Base-by-base conservation (phyloP, 2,797 vertebrate genomes). In the Rhadinocentrus ornatus region DNA sequence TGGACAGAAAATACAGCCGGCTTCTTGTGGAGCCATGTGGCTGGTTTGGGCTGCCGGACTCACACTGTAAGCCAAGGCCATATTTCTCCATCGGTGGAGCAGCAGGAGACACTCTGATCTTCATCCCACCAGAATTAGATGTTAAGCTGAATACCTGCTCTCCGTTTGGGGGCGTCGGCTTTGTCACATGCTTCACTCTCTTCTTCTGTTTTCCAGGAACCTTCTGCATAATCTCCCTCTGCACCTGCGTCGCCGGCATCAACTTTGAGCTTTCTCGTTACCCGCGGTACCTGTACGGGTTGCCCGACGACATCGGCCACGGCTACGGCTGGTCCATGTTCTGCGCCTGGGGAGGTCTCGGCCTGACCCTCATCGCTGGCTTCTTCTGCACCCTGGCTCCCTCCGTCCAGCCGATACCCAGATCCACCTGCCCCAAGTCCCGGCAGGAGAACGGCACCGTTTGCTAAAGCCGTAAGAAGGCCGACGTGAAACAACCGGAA, bases 311-410 rank as follows among this genome's bases (percentile, higher is more conserved):
- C 94, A 98, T 99, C 87, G 97, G 96, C 91, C 98, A 99, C 0
- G 98, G 98, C 84, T 99, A 99, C 16, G 98, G 98, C 90, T 99
- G 97, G 98, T 99, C 97, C 82, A 99, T 99, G 98, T 99, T 99
- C 93, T 99, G 97, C 81, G 98, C 98, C 0, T 99, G 98, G 98
- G 98, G 97, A 2, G 98, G 98, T 74, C 94, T 99, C 61, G 98
- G 98, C 86, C 96, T 99, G 86, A 99, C 98, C 11, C 96, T 99
- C 41, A 99, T 99, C 78, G 96, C 98, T 22, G 98, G 98, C 75
- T 99, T 99, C 96, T 99, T 99, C 95, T 99, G 98, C 94, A 99
- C 98, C 58, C 94, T 99, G 94, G 98, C 98, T 66, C 98, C 98
- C 66, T 99, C 97, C 29, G 96, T 99, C 66, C 98, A 99, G 89